Evolutionary conservation across 2,113 vertebrate species (phyloP).

Genomic region (Clinocottus analis): DNA sequence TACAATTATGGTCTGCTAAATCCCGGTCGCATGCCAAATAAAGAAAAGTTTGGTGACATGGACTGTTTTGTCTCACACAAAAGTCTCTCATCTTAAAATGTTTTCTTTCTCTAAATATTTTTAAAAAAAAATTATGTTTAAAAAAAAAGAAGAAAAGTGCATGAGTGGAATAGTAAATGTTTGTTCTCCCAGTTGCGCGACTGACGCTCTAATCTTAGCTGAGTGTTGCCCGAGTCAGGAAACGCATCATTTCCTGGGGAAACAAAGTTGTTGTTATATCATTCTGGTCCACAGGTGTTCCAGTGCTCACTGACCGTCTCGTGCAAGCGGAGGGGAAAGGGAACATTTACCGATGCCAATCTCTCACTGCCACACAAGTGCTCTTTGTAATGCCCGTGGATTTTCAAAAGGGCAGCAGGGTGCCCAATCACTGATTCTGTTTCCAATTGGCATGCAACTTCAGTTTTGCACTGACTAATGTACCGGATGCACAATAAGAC

Average conservation of each 20-base stretch:
- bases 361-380: conserved; percentile 67
- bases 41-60: conserved; percentile 73
- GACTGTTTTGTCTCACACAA: conserved; percentile 22
- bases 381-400: conserved; percentile 68
- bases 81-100: not conserved
- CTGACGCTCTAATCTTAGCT: conserved; percentile 60
- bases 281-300: conserved; percentile 77
- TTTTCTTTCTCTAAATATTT: not conserved
- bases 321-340: conserved; percentile 47
- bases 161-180: conserved; percentile 31
- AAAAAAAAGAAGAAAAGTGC: conserved; percentile 24
- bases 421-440: conserved; percentile 67
- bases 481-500: conserved; percentile 70
- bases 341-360: conserved; percentile 60
- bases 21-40: conserved; percentile 73
- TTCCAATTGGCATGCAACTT: conserved; percentile 72
- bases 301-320: conserved; percentile 59
- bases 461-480: conserved; percentile 62
- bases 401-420: conserved; percentile 67
- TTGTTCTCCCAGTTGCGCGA: conserved; percentile 38
- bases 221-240: conserved; percentile 62
- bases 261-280: conserved; percentile 78
- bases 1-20: conserved; percentile 70
- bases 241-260: conserved; percentile 75
- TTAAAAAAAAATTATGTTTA: not conserved